Percentiles rank a stretch among this genome's conserved stretches.
These are phyloP conservation scores for Tiliacea aurago DNA, from an alignment of 2,888 invertebrate genomes.

Conservation along the genomic window DNA sequence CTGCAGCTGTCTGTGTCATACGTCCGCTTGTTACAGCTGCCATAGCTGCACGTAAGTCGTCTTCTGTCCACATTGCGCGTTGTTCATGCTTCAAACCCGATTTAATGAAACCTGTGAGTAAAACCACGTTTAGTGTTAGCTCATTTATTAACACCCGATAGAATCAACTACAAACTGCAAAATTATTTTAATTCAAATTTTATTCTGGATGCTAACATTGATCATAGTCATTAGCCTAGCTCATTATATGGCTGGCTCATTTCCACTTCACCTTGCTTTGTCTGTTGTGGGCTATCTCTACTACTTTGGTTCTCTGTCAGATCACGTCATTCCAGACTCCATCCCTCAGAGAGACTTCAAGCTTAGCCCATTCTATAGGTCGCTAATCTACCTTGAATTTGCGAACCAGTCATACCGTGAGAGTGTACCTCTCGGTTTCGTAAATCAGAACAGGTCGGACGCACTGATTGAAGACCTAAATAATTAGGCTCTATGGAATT, in stretches of 20 bases:
- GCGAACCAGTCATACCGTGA: background rate
- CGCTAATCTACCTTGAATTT: background rate
- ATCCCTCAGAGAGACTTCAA: background rate
- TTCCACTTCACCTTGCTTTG: too few relatives aligned
- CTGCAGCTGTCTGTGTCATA: conserved; percentile 10
- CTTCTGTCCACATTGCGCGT: conserved; percentile 1
- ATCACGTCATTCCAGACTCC: background rate
- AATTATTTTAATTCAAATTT: background rate
- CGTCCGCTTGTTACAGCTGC: background rate
- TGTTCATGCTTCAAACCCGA: background rate
- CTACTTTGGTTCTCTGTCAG: background rate
- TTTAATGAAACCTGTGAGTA: conserved; percentile 1
- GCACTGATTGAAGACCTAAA: background rate
- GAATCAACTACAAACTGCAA: background rate
- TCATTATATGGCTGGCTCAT: background rate
- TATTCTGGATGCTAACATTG: background rate
- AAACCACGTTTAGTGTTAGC: background rate
- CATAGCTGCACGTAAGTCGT: conserved; percentile 19
- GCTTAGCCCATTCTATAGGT: background rate
- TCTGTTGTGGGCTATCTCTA: background rate
- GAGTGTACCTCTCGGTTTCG: background rate
- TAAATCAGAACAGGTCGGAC: background rate
- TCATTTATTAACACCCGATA: background rate
- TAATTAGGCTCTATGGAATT: background rate
- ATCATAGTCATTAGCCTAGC: background rate